These are phyloP conservation scores for Hippolais icterina DNA, from an alignment of 2,113 vertebrate genomes.

Conservation along the genomic window DNA sequence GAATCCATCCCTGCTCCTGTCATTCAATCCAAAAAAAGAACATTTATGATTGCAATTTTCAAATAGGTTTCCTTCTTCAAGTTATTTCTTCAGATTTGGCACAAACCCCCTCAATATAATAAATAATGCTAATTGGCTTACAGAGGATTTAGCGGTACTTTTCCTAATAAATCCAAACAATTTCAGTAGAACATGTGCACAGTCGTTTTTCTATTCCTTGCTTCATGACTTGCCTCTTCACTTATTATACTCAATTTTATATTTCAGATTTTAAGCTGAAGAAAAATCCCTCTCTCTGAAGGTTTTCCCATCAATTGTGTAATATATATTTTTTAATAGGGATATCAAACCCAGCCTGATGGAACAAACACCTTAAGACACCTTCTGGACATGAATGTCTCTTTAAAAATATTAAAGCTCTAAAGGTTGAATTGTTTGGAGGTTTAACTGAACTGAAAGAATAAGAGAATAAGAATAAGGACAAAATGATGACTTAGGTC, in stretches of 20 bases:
- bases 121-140: background rate
- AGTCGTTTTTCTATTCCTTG: background rate
- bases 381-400: background rate
- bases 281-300: background rate
- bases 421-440: background rate
- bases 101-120: background rate
- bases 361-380: background rate
- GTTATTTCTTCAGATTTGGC: background rate
- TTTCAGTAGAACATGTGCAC: background rate
- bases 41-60: background rate
- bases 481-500: background rate
- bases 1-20: rapidly evolving
- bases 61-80: background rate
- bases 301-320: background rate
- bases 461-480: no score
- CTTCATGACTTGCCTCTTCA: background rate
- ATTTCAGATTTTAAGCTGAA: background rate
- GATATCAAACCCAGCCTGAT: background rate
- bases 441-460: background rate
- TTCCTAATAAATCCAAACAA: background rate
- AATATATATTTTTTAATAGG: background rate
- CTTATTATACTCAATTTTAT: background rate
- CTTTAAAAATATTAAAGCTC: background rate
- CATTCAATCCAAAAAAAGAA: background rate
- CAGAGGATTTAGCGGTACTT: background rate